Evolutionary conservation across 2,113 vertebrate species (phyloP).

Genomic region (Grammomys surdaster): DNA sequence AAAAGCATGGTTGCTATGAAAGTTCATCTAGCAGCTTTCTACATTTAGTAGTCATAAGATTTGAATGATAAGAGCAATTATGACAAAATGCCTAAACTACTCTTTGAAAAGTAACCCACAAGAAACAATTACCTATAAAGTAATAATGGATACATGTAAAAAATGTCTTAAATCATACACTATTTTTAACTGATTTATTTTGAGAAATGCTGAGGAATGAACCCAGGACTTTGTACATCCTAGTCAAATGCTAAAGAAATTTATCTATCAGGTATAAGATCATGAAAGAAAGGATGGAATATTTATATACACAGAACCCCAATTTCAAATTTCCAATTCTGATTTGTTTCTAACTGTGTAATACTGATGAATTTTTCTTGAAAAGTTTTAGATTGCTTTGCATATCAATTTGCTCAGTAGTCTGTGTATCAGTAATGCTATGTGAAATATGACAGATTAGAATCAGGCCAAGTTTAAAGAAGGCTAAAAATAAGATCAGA

Average conservation of each 20-base stretch:
- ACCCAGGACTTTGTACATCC: not conserved
- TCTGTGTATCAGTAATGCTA: conserved; percentile 65
- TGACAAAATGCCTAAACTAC: conserved; percentile 40
- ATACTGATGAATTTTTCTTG: conserved; percentile 53
- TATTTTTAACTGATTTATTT: not conserved
- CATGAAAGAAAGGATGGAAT: conserved; percentile 5
- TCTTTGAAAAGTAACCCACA: conserved; percentile 21
- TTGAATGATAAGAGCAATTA: conserved; percentile 26
- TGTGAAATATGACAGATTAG: conserved; percentile 71
- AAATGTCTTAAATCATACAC: conserved; percentile 30
- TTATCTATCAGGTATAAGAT: not conserved
- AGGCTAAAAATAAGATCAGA: conserved; percentile 64
- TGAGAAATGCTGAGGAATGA: not conserved
- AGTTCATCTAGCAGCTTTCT: conserved; percentile 26
- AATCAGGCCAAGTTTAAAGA: conserved; percentile 70
- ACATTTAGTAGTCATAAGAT: conserved; percentile 46
- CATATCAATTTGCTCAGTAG: conserved; percentile 36
- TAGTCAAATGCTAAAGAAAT: not conserved
- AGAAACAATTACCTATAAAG: not conserved
- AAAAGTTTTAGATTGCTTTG: conserved; percentile 35
- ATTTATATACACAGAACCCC: conserved; percentile 32
- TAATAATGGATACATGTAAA: not conserved
- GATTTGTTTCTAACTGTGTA: conserved; percentile 58
- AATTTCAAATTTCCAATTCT: conserved; percentile 59
- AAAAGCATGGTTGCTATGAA: conserved; percentile 65